Evolutionary conservation across 2,888 invertebrate species (phyloP).

Genomic region (Parochlus steinenii): DNA sequence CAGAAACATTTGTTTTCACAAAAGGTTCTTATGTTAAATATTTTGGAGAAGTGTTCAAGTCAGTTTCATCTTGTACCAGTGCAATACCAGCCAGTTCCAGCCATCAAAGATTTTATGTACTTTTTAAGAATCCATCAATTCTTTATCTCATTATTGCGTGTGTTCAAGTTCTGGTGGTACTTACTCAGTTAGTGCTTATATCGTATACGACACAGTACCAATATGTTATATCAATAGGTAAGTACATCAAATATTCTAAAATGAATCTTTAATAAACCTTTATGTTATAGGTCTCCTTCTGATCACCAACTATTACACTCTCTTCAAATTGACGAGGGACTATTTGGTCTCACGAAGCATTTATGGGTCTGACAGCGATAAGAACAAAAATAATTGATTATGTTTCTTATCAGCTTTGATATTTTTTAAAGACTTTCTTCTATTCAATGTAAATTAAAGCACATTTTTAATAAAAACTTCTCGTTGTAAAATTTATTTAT

Average conservation of each 20-base stretch:
- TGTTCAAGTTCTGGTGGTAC: constrained; percentile 50
- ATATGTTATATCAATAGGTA: constrained; percentile 76
- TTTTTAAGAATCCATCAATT: constrained; percentile 74
- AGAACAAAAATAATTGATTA: no score
- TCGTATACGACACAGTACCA: constrained; percentile 80
- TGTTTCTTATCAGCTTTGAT: no score
- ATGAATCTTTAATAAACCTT: no score
- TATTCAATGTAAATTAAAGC: no score
- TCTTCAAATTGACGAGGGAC: constrained; percentile 79
- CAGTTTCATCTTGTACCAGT: constrained; percentile 62
- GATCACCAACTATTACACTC: constrained; percentile 78
- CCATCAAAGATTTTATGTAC: constrained; percentile 75
- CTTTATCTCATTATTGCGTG: constrained; percentile 56
- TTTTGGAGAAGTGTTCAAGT: constrained; percentile 54
- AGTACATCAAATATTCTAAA: no score
- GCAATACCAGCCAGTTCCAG: constrained; percentile 72
- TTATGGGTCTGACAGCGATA: no score
- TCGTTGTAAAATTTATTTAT: no score
- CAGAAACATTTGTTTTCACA: constrained; percentile 47
- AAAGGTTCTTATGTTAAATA: constrained; percentile 58
- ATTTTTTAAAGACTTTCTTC: no score
- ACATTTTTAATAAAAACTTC: no score
- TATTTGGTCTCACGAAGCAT: constrained; percentile 71
- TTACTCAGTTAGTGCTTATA: constrained; percentile 62
- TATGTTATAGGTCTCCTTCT: constrained; percentile 66